phyloP scores from a whole-genome alignment of 64 coral and sea anemone species.

The Anthopleura sola region DNA sequence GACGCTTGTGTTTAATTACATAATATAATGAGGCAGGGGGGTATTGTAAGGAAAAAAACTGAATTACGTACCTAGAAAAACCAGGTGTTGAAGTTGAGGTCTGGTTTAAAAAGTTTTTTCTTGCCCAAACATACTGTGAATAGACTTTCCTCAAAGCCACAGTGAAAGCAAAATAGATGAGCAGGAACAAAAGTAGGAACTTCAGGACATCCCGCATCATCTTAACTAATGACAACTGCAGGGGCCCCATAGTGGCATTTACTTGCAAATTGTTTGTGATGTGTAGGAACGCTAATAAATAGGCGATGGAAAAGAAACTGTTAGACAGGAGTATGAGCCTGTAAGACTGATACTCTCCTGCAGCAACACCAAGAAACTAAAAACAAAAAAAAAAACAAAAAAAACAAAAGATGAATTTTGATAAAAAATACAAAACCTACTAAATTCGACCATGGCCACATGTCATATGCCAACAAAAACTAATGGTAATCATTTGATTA shows the following conservation, averaged over 20 bases:
- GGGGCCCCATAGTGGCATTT: conserved; percentile 56
- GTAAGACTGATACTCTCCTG: background rate
- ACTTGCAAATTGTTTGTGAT: conserved; percentile 70
- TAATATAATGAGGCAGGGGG: no score
- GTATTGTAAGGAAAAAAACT: no score
- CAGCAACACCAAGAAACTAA: conserved; percentile 4
- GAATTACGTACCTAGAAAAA: conserved; percentile 73
- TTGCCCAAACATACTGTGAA: conserved; percentile 69
- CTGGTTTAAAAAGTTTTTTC: conserved; percentile 21
- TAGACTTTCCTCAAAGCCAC: conserved; percentile 74
- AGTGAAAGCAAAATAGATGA: conserved; percentile 72
- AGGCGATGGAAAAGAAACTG: conserved; percentile 58
- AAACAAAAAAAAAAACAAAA: background rate
- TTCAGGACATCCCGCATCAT: conserved; percentile 80
- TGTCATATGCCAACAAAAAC: no score
- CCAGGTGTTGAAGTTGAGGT: conserved; percentile 23
- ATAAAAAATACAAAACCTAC: background rate
- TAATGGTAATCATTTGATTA: no score
- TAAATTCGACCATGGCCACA: no score
- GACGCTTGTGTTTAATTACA: no score
- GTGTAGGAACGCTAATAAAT: conserved; percentile 56
- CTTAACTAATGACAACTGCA: conserved; percentile 61
- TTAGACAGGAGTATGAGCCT: conserved; percentile 62
- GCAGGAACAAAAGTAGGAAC: conserved; percentile 77
- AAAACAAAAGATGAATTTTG: no score